These are phyloP conservation scores for Cynocephalus volans DNA, from an alignment of 2,113 vertebrate species.

Conservation along the genomic window DNA sequence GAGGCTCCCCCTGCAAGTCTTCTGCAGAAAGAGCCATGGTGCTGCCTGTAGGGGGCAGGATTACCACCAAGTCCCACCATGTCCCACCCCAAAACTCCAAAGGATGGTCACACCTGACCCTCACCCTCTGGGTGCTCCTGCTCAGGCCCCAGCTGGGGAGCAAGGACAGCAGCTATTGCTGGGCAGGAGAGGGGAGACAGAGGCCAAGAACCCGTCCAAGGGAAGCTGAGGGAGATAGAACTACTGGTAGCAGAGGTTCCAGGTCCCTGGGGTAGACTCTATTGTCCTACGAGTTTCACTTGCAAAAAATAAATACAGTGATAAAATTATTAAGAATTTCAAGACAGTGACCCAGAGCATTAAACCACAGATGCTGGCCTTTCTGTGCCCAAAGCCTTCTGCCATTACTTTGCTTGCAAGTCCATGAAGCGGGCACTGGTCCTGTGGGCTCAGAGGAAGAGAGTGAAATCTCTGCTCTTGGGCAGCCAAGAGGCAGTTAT, in stretches of 20 bases:
- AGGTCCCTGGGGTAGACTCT: background rate
- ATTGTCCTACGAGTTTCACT: background rate
- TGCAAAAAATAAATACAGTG: background rate
- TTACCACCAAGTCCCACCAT: background rate
- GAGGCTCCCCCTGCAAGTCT: rapidly evolving
- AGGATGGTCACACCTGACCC: background rate
- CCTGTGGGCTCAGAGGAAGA: no score
- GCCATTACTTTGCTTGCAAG: background rate
- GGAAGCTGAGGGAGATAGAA: background rate
- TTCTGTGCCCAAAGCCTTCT: background rate
- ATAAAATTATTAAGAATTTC: background rate
- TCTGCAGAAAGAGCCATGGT: background rate
- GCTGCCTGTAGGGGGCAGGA: rapidly evolving
- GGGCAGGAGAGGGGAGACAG: no score
- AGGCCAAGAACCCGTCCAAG: background rate
- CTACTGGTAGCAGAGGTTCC: background rate
- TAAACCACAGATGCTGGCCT: background rate
- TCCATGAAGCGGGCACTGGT: background rate
- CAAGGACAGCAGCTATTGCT: rapidly evolving
- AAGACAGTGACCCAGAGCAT: rapidly evolving
- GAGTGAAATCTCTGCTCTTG: background rate
- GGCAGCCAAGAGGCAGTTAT: background rate
- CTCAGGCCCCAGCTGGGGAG: background rate
- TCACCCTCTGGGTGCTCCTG: background rate
- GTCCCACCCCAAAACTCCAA: background rate